Evolutionary conservation across 2,797 vertebrate species (phyloP).

Genomic region (Sebastes taczanowskii): DNA sequence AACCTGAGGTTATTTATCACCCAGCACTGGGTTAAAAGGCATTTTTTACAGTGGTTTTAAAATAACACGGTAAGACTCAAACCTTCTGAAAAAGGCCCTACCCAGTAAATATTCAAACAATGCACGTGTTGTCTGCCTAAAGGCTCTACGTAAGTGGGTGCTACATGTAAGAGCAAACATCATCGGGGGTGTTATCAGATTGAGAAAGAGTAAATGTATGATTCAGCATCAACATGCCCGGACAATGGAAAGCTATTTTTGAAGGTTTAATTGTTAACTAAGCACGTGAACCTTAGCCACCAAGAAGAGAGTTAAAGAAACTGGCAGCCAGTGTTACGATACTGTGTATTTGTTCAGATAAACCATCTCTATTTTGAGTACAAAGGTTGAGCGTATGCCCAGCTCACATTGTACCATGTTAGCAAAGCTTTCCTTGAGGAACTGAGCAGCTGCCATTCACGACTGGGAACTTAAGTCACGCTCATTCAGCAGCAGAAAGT

Average conservation of each 20-base stretch:
- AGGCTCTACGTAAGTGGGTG: neutral
- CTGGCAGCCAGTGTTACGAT: neutral
- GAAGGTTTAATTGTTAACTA: neutral
- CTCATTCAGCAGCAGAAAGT: neutral
- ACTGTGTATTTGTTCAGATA: neutral
- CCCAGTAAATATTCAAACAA: neutral
- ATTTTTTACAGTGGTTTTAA: neutral
- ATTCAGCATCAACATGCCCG: constrained; percentile 22
- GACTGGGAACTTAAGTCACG: neutral
- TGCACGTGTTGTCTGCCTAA: neutral
- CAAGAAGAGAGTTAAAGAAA: neutral
- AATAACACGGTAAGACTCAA: neutral
- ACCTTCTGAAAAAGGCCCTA: neutral
- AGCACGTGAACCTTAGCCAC: neutral
- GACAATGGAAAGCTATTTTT: constrained; percentile 12
- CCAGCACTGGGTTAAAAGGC: neutral
- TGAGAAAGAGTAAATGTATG: constrained; percentile 7
- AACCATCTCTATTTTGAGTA: neutral
- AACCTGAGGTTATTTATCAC: constrained; percentile 12
- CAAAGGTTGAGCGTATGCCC: neutral
- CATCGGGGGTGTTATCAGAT: neutral
- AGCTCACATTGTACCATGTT: neutral
- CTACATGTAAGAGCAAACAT: constrained; percentile 10
- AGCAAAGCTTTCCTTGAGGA: neutral
- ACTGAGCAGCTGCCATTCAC: neutral